Evolutionary conservation across 2,797 vertebrate species (phyloP).

Genomic region (Carcharodon carcharias): DNA sequence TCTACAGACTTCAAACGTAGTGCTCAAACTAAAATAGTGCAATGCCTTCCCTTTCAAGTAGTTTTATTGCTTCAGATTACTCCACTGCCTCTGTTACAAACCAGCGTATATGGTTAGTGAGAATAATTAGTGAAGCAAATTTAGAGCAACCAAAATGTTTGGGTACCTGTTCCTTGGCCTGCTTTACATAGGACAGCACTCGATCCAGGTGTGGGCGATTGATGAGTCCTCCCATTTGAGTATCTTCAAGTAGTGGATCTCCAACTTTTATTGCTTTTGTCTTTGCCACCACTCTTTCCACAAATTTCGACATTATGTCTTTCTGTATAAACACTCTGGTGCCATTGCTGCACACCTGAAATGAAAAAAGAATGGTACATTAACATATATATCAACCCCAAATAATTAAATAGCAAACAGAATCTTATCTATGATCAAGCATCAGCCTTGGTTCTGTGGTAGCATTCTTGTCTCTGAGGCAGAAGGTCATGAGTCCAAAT

Average conservation of each 20-base stretch:
- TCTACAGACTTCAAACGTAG: background rate
- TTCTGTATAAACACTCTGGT: slow-evolving; percentile 88
- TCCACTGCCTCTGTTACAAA: background rate
- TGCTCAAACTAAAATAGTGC: background rate
- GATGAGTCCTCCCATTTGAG: slow-evolving; percentile 90
- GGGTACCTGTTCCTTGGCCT: slow-evolving; percentile 78
- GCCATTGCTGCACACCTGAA: slow-evolving; percentile 89
- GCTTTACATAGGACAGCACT: slow-evolving; percentile 73
- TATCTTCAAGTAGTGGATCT: slow-evolving; percentile 75
- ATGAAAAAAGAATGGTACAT: background rate
- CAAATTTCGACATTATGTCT: slow-evolving; percentile 76
- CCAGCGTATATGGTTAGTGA: background rate
- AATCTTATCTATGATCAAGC: background rate
- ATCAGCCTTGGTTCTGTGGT: background rate
- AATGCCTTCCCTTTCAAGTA: background rate
- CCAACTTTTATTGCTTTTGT: slow-evolving; percentile 79
- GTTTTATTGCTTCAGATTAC: background rate
- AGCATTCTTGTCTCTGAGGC: background rate
- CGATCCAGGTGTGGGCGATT: slow-evolving; percentile 78
- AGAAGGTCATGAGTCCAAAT: background rate
- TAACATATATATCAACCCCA: background rate
- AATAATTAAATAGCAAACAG: background rate
- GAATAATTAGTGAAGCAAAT: background rate
- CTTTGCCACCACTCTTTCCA: slow-evolving; percentile 76
- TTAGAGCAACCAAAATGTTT: background rate